Base-by-base conservation (phyloP, 2,113 vertebrate genomes). In the Chaenogobius annularis region DNA sequence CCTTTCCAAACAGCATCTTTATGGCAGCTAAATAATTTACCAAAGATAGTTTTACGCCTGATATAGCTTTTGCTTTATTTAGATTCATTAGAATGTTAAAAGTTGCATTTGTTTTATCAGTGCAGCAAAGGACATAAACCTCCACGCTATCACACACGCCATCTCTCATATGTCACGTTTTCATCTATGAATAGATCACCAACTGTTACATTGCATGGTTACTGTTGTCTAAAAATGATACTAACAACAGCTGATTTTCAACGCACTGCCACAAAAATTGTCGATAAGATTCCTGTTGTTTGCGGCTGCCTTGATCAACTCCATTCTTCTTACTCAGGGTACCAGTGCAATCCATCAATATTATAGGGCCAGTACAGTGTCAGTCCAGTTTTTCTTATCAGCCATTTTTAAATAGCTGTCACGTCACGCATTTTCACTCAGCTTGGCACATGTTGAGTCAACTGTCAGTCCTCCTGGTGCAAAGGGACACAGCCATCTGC, bases 401-500 rank as follows among this genome's bases (percentile, higher is more conserved):
- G 69, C 11, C 19, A 61, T 63, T 19, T 31, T 69, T 68, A 65
- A 62, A 67, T 75, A 43, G 69, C 64, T 35, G 31, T 70, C 43
- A 44, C 65, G 22, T 15, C n/a, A 65, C 1, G 10, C 75, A 66
- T 69, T 55, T 72, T 69, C 64, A 73, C 31, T 71, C 69, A 72
- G 7, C 56, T 26, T 44, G 67, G 70, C 79, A 83, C 74, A 78
- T 77, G 69, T 70, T 68, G 71, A 81, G 68, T 77, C 66, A 70
- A 82, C 68, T 80, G 74, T 79, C 79, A 66, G 79, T 80, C 69
- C 69, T 67, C 69, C 58, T 73, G 74, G 56, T 3, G 37, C 31
- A 73, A 61, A 70, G 72, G 64, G 72, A 67, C 76, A 80, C 80
- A 61, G 79, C 90, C 87, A 91, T 91, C 87, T 91, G 90, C 73